A percentile compares a stretch with the other conserved stretches of the same genome.
Evolutionary conservation across 2,888 invertebrate species (phyloP).

Genomic region (Gymnoscelis rufifasciata): DNA sequence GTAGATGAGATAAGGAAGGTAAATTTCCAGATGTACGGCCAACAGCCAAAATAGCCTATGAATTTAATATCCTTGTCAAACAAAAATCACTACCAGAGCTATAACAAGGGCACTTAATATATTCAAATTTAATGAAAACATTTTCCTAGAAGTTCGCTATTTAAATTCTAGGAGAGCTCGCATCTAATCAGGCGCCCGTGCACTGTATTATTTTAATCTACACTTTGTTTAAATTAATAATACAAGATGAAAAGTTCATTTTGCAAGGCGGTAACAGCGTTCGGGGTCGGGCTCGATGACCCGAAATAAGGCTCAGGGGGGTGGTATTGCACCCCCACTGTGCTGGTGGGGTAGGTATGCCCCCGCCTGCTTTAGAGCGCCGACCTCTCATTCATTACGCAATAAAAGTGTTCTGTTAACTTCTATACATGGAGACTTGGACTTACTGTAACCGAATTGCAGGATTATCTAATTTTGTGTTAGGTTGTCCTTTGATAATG

Average conservation of each 20-base stretch:
- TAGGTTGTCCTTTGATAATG: constrained; percentile 8
- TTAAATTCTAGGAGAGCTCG: constrained; percentile 21
- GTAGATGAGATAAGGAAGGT: too few relatives aligned
- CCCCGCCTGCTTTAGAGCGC: constrained; percentile 50
- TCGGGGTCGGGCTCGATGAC: constrained; percentile 73
- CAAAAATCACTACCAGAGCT: not conserved
- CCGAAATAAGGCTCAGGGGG: constrained; percentile 74
- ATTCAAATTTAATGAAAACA: not conserved
- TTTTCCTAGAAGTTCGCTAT: constrained; percentile 5
- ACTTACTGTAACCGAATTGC: constrained; percentile 26
- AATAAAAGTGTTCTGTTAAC: constrained; percentile 70
- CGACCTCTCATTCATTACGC: constrained; percentile 78
- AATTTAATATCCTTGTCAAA: too few relatives aligned
- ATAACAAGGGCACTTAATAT: not conserved
- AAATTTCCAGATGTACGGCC: too few relatives aligned
- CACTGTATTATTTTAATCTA: constrained; percentile 42
- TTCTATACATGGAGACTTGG: constrained; percentile 40
- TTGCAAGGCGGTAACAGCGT: constrained; percentile 63
- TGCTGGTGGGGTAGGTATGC: constrained; percentile 34
- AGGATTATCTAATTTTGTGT: constrained; percentile 24
- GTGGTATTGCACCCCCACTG: constrained; percentile 58
- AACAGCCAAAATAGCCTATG: too few relatives aligned
- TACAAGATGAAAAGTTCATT: constrained; percentile 67
- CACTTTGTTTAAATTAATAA: constrained; percentile 62
- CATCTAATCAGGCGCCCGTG: constrained; percentile 29